Evolutionary conservation across 64 coral and sea anemone species (phyloP), one percentile per base, ranked within the genome.

Genomic region (Montipora capricornis): DNA sequence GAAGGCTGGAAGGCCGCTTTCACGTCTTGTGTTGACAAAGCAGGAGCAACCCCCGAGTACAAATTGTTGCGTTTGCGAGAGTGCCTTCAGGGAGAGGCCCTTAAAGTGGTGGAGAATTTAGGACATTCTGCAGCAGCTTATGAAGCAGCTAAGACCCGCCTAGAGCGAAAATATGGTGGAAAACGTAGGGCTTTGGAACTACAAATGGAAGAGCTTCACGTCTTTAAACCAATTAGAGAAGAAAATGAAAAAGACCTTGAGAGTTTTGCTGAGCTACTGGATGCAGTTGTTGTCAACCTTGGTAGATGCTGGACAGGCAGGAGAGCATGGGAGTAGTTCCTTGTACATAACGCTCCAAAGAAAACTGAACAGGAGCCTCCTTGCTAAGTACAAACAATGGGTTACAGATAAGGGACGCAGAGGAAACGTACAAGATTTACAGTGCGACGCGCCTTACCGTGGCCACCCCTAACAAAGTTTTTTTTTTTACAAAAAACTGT

Each of bases 201-300:
- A 37, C 37, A 0, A 37, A 37, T 2, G 37, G 37, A 95, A 45
- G 73, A 91, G 73, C 50, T 95, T 8, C n/a, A 95, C 37, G 37
- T 37, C 37, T 37, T 37, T 37, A 37, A 37, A 37, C 37, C 37
- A 37, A 37, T 37, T 37, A 37, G 37, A 76, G 49, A 79, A 66
- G 89, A 60, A 24, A 91, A 88, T 52, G 17, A 88, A 13, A 95
- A 82, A 57, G 93, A 94, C 57, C 77, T 95, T 6, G 76, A 95
- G 74, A 55, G 48, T 6, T 88, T 89, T 78, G 83, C 71, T 60
- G 94, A 95, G 17, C 89, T 83, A 44, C 75, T 95, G 17, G 94
- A 89, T 49, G 78, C 70, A 51, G 10, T 80, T 4, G 74, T 91
- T 80, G 82, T 95, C 8, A 37, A 95, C 74, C 80, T 57, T 95